These are phyloP conservation scores for Lates calcarifer DNA, from an alignment of 2,113 vertebrate species.

Conservation along the genomic window DNA sequence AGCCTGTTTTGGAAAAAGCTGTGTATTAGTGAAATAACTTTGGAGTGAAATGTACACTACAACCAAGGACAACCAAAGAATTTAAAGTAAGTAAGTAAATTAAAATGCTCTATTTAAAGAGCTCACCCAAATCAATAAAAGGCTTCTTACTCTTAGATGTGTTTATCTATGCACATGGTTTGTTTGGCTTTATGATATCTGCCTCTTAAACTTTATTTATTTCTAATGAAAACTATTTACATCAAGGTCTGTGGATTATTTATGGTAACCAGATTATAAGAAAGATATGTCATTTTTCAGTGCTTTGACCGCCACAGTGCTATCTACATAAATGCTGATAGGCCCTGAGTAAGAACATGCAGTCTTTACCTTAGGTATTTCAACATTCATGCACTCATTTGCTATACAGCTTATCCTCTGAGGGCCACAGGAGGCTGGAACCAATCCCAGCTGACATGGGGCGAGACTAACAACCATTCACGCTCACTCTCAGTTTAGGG, in stretches of 20 bases:
- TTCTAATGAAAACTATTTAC: neutral
- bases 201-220: neutral
- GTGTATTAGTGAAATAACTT: slow-evolving; percentile 34
- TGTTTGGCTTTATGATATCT: neutral
- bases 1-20: slow-evolving; percentile 20
- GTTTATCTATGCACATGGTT: neutral
- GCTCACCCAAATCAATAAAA: neutral
- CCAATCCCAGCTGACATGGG: too few species aligned
- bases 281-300: neutral
- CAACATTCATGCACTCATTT: too few species aligned
- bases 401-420: too few species aligned
- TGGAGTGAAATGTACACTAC: neutral
- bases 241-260: neutral
- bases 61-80: slow-evolving; percentile 1
- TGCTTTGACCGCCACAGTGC: too few species aligned
- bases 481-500: too few species aligned
- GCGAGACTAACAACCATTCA: too few species aligned
- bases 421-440: too few species aligned
- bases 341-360: neutral
- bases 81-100: neutral
- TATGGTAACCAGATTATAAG: neutral
- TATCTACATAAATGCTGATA: too few species aligned
- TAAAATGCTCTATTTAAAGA: neutral
- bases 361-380: neutral
- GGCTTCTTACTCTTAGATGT: neutral